phyloP scores from a whole-genome alignment of 1,140 invertebrate species.

The Ceratosolen fusciceps region DNA sequence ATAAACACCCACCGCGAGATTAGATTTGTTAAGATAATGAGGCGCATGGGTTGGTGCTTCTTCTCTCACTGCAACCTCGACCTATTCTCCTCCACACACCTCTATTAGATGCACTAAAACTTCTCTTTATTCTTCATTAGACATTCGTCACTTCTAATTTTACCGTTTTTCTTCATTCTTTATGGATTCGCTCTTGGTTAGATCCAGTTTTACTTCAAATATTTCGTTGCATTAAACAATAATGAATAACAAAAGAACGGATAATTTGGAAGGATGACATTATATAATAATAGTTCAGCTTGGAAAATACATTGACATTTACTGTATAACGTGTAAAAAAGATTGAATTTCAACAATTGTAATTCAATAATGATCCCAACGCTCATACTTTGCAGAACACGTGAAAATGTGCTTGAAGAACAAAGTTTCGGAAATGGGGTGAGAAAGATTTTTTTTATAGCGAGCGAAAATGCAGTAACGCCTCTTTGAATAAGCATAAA shows the following conservation, averaged over 20 bases:
- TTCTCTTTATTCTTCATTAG: slow-evolving; percentile 58
- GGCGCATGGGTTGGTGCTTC: slow-evolving; percentile 62
- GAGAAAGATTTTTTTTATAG: background rate
- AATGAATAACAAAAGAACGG: too few relatives aligned
- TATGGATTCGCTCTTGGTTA: background rate
- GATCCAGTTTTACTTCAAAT: background rate
- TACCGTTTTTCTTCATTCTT: background rate
- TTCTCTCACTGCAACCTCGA: slow-evolving; percentile 51
- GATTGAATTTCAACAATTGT: too few relatives aligned
- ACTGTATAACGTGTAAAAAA: too few relatives aligned
- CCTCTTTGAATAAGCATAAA: slow-evolving; percentile 42
- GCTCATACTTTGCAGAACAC: too few relatives aligned
- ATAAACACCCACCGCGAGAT: slow-evolving; percentile 71
- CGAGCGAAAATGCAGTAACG: background rate
- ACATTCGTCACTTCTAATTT: slow-evolving; percentile 12
- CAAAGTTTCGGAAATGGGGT: too few relatives aligned
- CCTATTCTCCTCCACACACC: slow-evolving; percentile 50
- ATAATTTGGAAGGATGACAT: too few relatives aligned
- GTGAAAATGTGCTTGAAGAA: too few relatives aligned
- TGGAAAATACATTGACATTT: too few relatives aligned
- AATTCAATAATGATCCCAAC: too few relatives aligned
- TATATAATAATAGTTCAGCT: too few relatives aligned
- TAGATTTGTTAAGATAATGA: slow-evolving; percentile 73
- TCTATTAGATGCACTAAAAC: slow-evolving; percentile 54
- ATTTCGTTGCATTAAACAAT: background rate